Conservation (phyloP, 2,797 vertebrate species). For the Hypotaenidia philippensis region DNA sequence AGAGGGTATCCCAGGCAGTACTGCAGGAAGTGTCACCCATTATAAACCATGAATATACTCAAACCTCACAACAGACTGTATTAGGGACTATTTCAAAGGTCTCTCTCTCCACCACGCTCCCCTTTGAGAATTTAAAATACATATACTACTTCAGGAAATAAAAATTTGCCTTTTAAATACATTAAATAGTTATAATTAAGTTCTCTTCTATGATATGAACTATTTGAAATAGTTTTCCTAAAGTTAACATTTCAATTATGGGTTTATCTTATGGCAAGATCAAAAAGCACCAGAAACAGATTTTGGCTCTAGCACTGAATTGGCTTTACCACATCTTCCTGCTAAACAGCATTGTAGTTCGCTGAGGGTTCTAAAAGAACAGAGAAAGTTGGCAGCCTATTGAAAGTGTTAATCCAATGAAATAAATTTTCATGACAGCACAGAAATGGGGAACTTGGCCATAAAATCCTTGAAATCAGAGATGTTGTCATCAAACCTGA, state of each 20-base stretch:
- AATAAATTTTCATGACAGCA: not conserved
- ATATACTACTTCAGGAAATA: not conserved
- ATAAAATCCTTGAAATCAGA: not conserved
- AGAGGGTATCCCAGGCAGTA: not conserved
- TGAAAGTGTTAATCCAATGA: not conserved
- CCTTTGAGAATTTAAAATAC: not conserved
- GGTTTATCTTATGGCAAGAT: not conserved
- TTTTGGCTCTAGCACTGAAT: not conserved
- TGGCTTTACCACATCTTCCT: not conserved
- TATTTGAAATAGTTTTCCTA: not conserved
- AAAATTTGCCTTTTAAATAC: not conserved
- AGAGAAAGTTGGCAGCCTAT: not conserved
- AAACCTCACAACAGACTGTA: not conserved
- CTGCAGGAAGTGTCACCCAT: not conserved
- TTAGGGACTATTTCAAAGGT: not conserved
- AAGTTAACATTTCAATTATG: not conserved
- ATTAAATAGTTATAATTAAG: not conserved
- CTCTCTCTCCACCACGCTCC: not conserved
- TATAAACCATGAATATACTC: not conserved
- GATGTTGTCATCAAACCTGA: not conserved
- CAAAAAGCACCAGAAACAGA: not conserved
- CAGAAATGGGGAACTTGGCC: not conserved
- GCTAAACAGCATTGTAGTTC: not conserved
- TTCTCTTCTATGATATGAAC: not conserved
- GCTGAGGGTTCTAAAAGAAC: not conserved